Percentiles rank a stretch among this genome's conserved stretches.
Evolutionary conservation across 1,140 invertebrate genomes (phyloP).

Genomic region (Theocolax elegans): DNA sequence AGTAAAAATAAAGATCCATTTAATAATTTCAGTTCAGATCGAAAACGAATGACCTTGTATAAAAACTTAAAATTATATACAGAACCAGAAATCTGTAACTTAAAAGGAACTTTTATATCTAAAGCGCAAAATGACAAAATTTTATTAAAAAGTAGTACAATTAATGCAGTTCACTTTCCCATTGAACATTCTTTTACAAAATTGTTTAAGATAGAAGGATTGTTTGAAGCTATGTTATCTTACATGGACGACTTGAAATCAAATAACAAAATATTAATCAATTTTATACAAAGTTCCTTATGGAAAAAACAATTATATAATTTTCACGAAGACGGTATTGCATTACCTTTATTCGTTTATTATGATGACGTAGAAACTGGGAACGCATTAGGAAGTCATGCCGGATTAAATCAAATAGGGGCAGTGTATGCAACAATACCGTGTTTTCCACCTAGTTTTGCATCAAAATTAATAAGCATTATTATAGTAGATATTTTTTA

Average conservation of each 20-base stretch:
- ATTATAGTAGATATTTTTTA: conserved; percentile 22
- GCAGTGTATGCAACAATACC: too few relatives aligned
- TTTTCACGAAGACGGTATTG: conserved; percentile 16
- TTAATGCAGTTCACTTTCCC: neutral
- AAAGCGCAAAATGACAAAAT: too few relatives aligned
- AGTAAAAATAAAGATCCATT: neutral
- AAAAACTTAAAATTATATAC: neutral
- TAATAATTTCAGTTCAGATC: neutral
- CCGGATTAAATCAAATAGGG: conserved; percentile 34
- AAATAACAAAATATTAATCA: conserved; percentile 7
- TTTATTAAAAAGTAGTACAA: too few relatives aligned
- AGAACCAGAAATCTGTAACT: neutral
- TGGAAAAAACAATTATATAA: conserved; percentile 20
- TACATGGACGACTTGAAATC: neutral
- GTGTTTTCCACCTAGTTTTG: too few relatives aligned
- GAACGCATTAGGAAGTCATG: conserved; percentile 38
- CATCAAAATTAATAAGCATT: conserved; percentile 37
- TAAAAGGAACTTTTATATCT: too few relatives aligned
- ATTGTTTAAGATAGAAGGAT: conserved; percentile 2
- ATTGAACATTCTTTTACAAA: neutral
- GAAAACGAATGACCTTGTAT: neutral
- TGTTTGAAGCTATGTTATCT: neutral
- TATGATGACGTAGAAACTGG: too few relatives aligned
- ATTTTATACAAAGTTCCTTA: conserved; percentile 23
- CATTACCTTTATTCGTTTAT: too few relatives aligned